Base-by-base conservation (phyloP, 2,797 vertebrate species). In the Myotis daubentonii region DNA sequence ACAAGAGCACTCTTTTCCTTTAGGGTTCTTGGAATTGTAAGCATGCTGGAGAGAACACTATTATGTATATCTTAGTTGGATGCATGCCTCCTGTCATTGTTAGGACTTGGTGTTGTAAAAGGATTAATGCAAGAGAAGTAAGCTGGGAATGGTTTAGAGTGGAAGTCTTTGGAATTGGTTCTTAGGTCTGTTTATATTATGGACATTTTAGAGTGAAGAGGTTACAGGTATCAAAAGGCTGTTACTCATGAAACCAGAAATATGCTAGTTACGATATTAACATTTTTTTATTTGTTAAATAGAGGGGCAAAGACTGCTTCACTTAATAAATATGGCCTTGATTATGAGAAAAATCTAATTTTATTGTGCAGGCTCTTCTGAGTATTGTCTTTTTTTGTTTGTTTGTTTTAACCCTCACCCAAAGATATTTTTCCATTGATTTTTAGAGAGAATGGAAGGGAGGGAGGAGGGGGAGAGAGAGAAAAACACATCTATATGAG, bases 1-100 rank as follows among this genome's bases (percentile, higher is more conserved):
- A 87, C 53, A 87, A 88, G 74, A 89, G 36, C 30, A 49, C 84
- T 95, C 62, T 36, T 89, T 91, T 71, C 9, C 1, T 62, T 68
- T 66, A 22, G 78, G 33, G 57, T 80, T 65, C 51, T 83, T 95
- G 92, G 74, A 90, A 92, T 96, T 93, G 70, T 86, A 95, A 94
- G 91, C 90, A 92, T 72, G 47, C 85, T 75, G 44, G 30, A 83
- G 76, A 82, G 65, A 90, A 74, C 65, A 66, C 9, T 82, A 2
- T 78, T 55, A 5, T 47, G 60, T 89, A 11, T 71, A 9, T 91
- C 36, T 79, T 36, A 88, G 33, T 76, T 80, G 80, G 12, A 22
- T 75, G 55, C 70, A 25, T 74, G 60, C 6, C 4, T 81, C 47
- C 71, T 92, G 92, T 74, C 57, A 25, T 44, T 71, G 84, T 79